These are phyloP conservation scores for Eilema depressum DNA, from an alignment of 2,888 invertebrate genomes.

Conservation along the genomic window DNA sequence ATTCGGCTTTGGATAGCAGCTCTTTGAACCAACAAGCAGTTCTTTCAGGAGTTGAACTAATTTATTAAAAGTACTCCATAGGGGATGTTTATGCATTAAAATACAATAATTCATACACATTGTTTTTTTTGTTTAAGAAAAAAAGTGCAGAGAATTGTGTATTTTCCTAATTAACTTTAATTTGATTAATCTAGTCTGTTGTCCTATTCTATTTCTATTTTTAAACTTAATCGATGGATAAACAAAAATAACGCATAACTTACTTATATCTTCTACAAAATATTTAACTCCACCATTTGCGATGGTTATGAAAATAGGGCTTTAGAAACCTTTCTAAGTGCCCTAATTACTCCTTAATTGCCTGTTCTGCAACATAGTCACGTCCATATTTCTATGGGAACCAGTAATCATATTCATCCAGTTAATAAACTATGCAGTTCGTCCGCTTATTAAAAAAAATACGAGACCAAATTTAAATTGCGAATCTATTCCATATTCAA, in stretches of 20 bases:
- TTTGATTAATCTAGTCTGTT: no score
- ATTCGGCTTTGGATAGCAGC: neutral
- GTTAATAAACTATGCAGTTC: neutral
- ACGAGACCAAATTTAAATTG: constrained; percentile 44
- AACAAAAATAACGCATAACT: no score
- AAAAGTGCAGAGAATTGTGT: no score
- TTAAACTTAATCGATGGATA: no score
- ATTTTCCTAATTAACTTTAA: no score
- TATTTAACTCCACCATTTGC: neutral
- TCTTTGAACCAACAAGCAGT: constrained; percentile 9
- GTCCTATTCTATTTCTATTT: no score
- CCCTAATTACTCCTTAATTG: neutral
- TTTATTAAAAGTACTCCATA: neutral
- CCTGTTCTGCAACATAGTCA: neutral
- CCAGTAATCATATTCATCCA: neutral
- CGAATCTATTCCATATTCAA: constrained; percentile 63
- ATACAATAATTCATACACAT: no score
- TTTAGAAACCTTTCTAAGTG: neutral
- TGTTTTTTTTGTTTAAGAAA: no score
- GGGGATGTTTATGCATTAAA: neutral
- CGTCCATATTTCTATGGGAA: neutral
- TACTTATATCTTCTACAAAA: neutral
- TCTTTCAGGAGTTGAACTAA: neutral
- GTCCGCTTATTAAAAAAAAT: constrained; percentile 20
- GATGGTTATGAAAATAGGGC: neutral